Evolutionary conservation across 2,888 invertebrate genomes (phyloP), one percentile per base, ranked within the genome.

Genomic region (Amiota mariae): DNA sequence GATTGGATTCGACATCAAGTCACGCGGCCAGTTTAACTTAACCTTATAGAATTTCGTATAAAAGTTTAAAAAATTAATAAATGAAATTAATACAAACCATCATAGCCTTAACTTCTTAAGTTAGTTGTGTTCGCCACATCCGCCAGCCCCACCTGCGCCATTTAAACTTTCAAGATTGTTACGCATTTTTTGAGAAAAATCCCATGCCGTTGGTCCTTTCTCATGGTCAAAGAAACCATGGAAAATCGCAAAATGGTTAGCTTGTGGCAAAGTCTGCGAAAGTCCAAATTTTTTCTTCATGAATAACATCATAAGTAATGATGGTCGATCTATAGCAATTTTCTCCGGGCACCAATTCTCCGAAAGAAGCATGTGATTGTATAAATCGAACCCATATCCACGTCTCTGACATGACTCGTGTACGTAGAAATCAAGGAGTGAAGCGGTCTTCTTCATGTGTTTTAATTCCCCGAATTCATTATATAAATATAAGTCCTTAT

Each of bases 351-450:
- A 87, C n/a, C 93, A 90, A 66, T 92, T 91, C 89, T 94, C 93
- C 75, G 93, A 93, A 93, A 95, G 88, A 73, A 92, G 90, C 97
- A 98, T 97, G 85, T 93, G 91, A 77, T 98, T 95, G 90, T 96
- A 97, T 10, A 98, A 91, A 67, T 91, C 89, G 83, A 93, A 94
- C 0, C 98, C 98, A 87, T 93, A 92, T 1, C 98, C 98, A 87
- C 92, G 92, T 63, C 98, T 93, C 90, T 98, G 98, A 61, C 93
- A 92, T 1, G 94, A 93, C 87, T 94, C 94, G 85, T 95, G 92
- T 13, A 98, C 93, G 89, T 95, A 98, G 91, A 98, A 98, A 89
- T 98, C 98, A 48, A 98, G 92, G 71, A 98, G 92, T 90, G 98
- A 97, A 8, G 95, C 91, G 0, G 97, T 95, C 76, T 94, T 92